Base-by-base conservation (phyloP, 2,888 invertebrate species). In the Polydrusus pterygomalis region DNA sequence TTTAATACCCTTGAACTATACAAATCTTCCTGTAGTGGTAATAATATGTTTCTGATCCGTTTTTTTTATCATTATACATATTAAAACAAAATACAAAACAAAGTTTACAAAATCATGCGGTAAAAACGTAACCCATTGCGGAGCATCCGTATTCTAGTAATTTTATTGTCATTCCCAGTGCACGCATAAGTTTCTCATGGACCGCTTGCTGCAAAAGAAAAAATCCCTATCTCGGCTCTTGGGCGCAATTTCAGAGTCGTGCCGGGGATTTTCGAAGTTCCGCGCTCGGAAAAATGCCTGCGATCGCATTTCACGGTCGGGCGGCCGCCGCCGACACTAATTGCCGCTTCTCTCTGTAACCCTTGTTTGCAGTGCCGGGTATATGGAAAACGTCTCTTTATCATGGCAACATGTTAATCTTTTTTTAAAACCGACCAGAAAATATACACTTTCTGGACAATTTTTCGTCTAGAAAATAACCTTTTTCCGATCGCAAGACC, bases 301-400 rank as follows among this genome's bases (percentile, higher is more conserved):
- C 77, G 84, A 86, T 85, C 85, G 85, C 84, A 85, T 86, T 85
- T 86, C 86, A 86, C 85, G 86, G 85, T 85, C 85, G 85, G 85
- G 83, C 84, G 84, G 83, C 78, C 78, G 80, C 80, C 82, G 85
- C 85, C 85, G 84, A 84, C 85, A 84, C 85, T 86, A 86, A 86
- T 86, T 86, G 85, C 85, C 73, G 77, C 54, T 74, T 54, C 65
- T 70, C 67, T 70, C 60, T 69, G 65, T 75, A 65, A 75, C 70
- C 51, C 70, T 75, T 70, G 60, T 65, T 58, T 34, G 15, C 38
- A 75, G 70, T 65, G 75, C 58, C 70, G 70, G 58, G 70, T 54
- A 67, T 13, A 47, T 45, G 8, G 15, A 9, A 15, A 47, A 47
- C 17, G n/a, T 15, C 43, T 1, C n/a, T 3, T 43, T 6, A 10